Base-by-base conservation (phyloP, 2,888 invertebrate genomes). In the Pantelozetes paolii region DNA sequence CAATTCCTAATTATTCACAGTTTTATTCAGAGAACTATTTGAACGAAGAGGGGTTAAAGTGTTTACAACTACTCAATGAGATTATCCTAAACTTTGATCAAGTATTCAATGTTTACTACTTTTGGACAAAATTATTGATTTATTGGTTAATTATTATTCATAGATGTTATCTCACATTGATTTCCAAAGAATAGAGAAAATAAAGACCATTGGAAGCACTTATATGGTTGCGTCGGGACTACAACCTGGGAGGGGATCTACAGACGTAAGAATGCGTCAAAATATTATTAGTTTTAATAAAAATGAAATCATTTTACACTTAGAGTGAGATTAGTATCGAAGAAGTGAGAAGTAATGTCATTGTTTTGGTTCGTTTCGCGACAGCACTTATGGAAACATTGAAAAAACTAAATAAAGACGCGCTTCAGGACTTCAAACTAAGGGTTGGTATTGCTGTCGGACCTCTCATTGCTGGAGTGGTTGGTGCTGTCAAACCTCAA, bases 391-490 rank as follows among this genome's bases (percentile, higher is more conserved):
- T 89, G 84, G 84, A 86, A 67, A 85, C 86, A 45, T 83, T 92
- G 5, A 84, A 87, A 59, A 83, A 82, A 72, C 83, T 89, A 71
- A 89, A 88, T 78, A 69, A 73, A 13, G 76, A 78, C 36, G 74
- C 77, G 18, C 73, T 76, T 30, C 85, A 86, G 80, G 86, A 88
- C 73, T 86, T 89, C 76, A 87, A 88, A 81, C 84, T 92, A 57
- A 85, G 90, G 79, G 88, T 92, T 76, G 91, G 91, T 76, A 90
- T 97, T 80, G 91, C 91, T 45, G 89, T 92, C 80, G 96, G 96
- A 0, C 89, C 90, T 78, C 89, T 95, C 8, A 92, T 94, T 76
- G 95, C 96, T 0, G 96, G 96, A 2, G 95, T 97, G 0, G 93
- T 96, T 2, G 96, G 95, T 0, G 91, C 74, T 20, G 57, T 40